These are phyloP conservation scores for Ellobius talpinus DNA, from an alignment of 2,113 vertebrate genomes.

Conservation along the genomic window DNA sequence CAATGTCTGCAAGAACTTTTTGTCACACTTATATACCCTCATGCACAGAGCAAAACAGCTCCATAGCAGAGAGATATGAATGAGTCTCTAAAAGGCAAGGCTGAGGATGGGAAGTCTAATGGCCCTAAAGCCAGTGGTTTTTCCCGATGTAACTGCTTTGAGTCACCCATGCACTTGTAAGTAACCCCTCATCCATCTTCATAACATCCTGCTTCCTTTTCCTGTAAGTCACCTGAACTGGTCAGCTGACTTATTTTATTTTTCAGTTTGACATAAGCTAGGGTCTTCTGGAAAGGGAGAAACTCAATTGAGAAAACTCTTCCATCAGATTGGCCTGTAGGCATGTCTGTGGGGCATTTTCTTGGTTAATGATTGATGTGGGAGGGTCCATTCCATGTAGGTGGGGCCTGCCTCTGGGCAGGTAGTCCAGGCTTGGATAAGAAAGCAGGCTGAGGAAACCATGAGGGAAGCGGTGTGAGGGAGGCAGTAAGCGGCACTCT, in stretches of 20 bases:
- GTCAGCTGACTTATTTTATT: neutral
- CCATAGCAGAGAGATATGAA: neutral
- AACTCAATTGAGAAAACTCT: neutral
- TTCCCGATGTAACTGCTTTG: neutral
- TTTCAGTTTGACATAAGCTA: neutral
- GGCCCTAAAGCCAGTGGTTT: neutral
- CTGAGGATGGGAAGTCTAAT: neutral
- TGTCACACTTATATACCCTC: accelerated
- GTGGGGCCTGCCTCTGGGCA: neutral
- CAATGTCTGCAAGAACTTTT: neutral
- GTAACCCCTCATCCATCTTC: too few species aligned
- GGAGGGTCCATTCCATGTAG: neutral
- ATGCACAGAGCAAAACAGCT: neutral
- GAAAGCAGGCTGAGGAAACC: neutral
- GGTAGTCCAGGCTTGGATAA: neutral
- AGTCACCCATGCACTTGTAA: neutral
- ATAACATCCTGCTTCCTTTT: neutral
- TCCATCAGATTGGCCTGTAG: neutral
- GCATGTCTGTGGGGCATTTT: neutral
- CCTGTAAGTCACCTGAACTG: neutral
- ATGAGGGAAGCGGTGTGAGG: neutral
- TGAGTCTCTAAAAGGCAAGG: neutral
- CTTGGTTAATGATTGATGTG: neutral
- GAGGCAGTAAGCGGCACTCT: neutral
- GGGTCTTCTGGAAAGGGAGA: neutral